phyloP scores from a whole-genome alignment of 2,888 invertebrate species.

The Augiades crinisus region DNA sequence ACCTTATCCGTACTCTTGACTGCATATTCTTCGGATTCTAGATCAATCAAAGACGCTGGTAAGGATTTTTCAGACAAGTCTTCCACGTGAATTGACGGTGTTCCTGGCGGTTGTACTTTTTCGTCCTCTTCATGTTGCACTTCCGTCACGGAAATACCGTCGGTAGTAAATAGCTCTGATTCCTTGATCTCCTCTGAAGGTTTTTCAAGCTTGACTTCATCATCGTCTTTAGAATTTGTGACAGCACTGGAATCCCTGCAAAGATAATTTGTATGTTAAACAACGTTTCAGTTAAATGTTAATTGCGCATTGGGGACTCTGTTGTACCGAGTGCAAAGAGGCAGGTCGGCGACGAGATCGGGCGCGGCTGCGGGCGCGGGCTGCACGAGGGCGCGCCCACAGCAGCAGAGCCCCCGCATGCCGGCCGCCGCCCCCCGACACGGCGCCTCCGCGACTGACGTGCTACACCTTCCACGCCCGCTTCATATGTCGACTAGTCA shows the following conservation, averaged over 20 bases:
- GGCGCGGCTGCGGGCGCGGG: slow-evolving; percentile 48
- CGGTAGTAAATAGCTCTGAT: slow-evolving; percentile 36
- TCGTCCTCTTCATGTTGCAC: slow-evolving; percentile 37
- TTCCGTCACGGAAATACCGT: slow-evolving; percentile 37
- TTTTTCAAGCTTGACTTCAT: slow-evolving; percentile 7
- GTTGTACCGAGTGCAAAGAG: slow-evolving; percentile 69
- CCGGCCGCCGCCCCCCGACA: slow-evolving; percentile 46
- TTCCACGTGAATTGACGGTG: slow-evolving; percentile 63
- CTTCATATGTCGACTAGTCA: slow-evolving; percentile 33
- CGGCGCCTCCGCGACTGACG: slow-evolving; percentile 59
- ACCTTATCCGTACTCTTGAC: not conserved
- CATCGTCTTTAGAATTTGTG: slow-evolving; percentile 41
- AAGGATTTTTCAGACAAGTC: slow-evolving; percentile 59
- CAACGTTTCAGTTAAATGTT: no score
- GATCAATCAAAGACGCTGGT: slow-evolving; percentile 11
- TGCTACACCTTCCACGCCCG: slow-evolving; percentile 43
- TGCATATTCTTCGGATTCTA: slow-evolving; percentile 1
- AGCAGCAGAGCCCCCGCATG: slow-evolving; percentile 62
- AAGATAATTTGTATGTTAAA: slow-evolving; percentile 31
- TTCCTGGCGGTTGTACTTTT: slow-evolving; percentile 46
- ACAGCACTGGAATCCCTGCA: slow-evolving; percentile 67
- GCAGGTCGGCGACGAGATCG: slow-evolving; percentile 71
- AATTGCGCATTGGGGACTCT: no score
- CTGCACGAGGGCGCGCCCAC: slow-evolving; percentile 52
- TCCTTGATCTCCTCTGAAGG: slow-evolving; percentile 30